Percentiles rank a stretch among this genome's conserved stretches.
Conservation (phyloP, 1,140 invertebrate genomes). For the Lerema accius region DNA sequence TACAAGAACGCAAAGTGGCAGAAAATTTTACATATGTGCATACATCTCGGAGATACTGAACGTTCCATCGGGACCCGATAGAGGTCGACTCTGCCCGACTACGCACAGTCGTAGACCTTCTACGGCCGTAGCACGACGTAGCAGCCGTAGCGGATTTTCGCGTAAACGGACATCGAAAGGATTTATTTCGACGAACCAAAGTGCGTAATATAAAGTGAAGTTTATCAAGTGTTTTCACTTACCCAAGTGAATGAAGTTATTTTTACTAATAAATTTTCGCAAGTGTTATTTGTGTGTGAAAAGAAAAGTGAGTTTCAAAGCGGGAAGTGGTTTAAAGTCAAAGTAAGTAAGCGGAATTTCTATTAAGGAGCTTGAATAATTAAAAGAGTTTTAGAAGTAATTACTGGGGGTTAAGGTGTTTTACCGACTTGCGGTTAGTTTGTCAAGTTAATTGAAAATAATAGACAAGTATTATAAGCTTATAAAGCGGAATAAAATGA, state of each 20-base stretch:
- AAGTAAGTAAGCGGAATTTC: constrained; percentile 39
- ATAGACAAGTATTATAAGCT: too few species aligned
- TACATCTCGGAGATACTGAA: constrained; percentile 1
- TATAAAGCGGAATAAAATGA: too few species aligned
- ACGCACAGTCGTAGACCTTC: constrained; percentile 51
- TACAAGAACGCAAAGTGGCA: too few species aligned
- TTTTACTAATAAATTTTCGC: constrained; percentile 5
- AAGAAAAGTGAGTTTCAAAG: constrained; percentile 27
- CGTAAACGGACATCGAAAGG: not conserved
- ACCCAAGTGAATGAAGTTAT: constrained; percentile 7
- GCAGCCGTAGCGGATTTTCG: constrained; percentile 14
- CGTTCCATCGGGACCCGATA: constrained; percentile 32
- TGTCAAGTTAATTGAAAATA: too few species aligned
- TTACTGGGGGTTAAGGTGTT: constrained; percentile 3
- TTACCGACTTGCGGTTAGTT: too few species aligned
- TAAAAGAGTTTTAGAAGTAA: constrained; percentile 24
- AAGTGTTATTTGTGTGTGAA: constrained; percentile 32
- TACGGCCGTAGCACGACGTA: constrained; percentile 44
- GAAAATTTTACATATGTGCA: constrained; percentile 15
- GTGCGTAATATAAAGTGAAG: constrained; percentile 10
- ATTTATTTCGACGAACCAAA: not conserved
- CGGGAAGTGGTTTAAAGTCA: constrained; percentile 32
- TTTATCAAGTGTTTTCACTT: not conserved
- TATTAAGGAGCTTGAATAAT: constrained; percentile 32
- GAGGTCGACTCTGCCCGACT: constrained; percentile 38